A percentile compares a stretch with the other conserved stretches of the same genome.
These are phyloP conservation scores for Alligator sinensis DNA, from an alignment of 2,113 vertebrate genomes.

Conservation along the genomic window DNA sequence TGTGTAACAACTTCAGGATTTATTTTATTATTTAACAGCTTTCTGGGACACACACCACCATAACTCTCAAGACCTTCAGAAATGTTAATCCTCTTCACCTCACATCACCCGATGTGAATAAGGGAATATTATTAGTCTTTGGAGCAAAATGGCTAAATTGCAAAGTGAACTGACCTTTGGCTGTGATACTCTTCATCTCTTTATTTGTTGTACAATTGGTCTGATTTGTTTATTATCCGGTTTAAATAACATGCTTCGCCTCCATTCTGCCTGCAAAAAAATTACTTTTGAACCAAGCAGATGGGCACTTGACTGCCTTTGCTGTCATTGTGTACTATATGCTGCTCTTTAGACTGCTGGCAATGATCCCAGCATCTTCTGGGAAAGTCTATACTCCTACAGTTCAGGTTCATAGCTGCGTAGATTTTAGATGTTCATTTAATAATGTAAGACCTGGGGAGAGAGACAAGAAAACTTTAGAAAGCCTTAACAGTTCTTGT, in stretches of 20 bases:
- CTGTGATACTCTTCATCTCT: background rate
- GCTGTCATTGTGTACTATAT: background rate
- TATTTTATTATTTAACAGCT: background rate
- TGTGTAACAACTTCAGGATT: rapidly evolving
- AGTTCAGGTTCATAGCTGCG: background rate
- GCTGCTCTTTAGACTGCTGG: constrained; percentile 38
- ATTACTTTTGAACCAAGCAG: constrained; percentile 46
- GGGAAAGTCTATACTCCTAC: background rate
- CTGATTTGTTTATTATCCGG: constrained; percentile 38
- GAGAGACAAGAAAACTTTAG: background rate
- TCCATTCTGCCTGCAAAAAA: constrained; percentile 10
- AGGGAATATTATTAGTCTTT: background rate
- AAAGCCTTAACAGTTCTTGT: background rate
- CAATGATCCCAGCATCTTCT: constrained; percentile 4
- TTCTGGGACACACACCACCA: background rate
- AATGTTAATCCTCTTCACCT: background rate
- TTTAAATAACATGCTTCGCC: constrained; percentile 33
- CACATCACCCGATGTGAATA: background rate
- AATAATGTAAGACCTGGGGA: constrained; percentile 33
- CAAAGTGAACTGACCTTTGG: background rate
- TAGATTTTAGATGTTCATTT: background rate
- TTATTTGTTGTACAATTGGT: background rate
- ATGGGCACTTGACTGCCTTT: constrained; percentile 42
- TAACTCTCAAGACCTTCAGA: background rate
- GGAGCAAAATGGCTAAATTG: background rate